Percentiles rank a stretch among this genome's conserved stretches.
These are phyloP conservation scores for Scaptomyza graminum DNA, from an alignment of 1,140 invertebrate genomes.

Conservation along the genomic window DNA sequence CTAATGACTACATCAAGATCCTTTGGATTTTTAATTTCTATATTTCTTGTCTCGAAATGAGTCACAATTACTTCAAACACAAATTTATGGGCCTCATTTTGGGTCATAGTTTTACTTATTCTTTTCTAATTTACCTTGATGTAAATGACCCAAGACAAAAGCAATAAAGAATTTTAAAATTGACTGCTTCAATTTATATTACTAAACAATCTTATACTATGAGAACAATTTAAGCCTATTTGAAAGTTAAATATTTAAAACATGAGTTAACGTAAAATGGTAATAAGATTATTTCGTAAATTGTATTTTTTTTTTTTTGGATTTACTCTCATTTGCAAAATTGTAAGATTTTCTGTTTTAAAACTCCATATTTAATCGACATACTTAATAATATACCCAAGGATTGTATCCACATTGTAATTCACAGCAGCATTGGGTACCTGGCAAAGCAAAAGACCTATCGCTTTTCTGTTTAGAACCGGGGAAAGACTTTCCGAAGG, in stretches of 20 bases:
- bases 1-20: constrained; percentile 19
- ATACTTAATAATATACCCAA: background rate
- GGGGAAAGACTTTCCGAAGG: background rate
- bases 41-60: background rate
- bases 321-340: too few relatives aligned
- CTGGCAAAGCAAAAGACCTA: background rate
- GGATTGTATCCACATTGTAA: constrained; percentile 34
- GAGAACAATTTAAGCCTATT: background rate
- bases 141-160: background rate
- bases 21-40: background rate
- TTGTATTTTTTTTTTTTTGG: background rate
- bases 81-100: constrained; percentile 14
- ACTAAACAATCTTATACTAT: background rate
- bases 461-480: background rate
- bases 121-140: background rate
- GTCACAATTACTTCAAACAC: constrained; percentile 58
- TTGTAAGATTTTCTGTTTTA: too few relatives aligned
- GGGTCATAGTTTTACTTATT: background rate
- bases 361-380: too few relatives aligned
- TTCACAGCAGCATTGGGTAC: background rate
- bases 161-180: background rate
- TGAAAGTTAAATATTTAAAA: background rate
- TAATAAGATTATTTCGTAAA: background rate
- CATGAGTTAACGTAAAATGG: background rate
- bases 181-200: background rate